Evolutionary conservation across 2,113 vertebrate genomes (phyloP).

Genomic region (Ploceus nigricollis): DNA sequence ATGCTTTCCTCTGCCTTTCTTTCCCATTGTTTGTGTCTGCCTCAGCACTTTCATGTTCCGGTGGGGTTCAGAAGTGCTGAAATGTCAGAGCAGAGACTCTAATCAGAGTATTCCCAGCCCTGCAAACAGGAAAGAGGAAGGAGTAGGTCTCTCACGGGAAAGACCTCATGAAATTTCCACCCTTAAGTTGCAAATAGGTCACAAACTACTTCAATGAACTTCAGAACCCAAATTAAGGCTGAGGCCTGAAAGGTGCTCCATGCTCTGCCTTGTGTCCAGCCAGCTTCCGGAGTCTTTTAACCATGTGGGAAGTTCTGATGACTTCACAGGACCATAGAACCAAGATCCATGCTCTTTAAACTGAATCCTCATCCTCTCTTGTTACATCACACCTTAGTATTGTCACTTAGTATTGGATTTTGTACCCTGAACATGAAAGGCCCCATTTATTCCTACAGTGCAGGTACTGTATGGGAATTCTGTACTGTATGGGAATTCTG

Average conservation of each 20-base stretch:
- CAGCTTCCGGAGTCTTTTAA: background rate
- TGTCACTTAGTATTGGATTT: background rate
- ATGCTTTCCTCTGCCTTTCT: slow-evolving; percentile 6
- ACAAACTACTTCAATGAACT: background rate
- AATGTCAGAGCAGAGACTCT: background rate
- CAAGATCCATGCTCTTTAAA: background rate
- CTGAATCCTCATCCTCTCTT: background rate
- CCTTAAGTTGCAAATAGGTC: background rate
- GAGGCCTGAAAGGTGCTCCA: background rate
- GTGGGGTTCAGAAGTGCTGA: slow-evolving; percentile 2
- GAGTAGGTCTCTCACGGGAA: background rate
- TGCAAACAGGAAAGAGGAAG: slow-evolving; percentile 23
- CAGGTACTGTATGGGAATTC: background rate
- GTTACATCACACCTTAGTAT: background rate
- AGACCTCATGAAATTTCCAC: background rate
- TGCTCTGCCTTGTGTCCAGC: background rate
- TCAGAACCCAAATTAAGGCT: background rate
- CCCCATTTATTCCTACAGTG: background rate
- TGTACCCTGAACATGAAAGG: background rate
- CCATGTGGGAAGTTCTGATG: background rate
- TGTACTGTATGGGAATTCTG: background rate
- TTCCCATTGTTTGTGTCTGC: slow-evolving; percentile 5
- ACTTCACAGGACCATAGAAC: background rate
- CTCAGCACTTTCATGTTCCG: slow-evolving; percentile 19
- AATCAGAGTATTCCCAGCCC: slow-evolving; percentile 31